These are phyloP conservation scores for Erynnis tages DNA, from an alignment of 2,888 invertebrate genomes.

Conservation along the genomic window DNA sequence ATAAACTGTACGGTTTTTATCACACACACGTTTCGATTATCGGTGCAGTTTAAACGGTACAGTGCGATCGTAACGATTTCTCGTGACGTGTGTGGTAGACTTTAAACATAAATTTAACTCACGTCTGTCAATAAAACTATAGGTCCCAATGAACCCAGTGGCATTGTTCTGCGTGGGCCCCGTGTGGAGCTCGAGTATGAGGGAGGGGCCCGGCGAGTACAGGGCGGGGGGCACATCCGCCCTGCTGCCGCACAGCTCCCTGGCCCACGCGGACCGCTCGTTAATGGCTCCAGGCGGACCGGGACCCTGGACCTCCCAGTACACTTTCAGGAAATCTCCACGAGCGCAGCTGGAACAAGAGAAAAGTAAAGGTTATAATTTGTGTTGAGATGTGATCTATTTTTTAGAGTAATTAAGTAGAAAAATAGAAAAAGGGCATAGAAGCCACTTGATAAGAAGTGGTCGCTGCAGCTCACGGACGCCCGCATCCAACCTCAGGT, in stretches of 20 bases:
- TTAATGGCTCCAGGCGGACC: conserved; percentile 87
- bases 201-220: conserved; percentile 87
- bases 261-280: conserved; percentile 89
- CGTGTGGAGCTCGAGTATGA: conserved; percentile 89
- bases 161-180: conserved; percentile 75
- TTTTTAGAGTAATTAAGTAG: too few species aligned
- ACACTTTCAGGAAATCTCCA: conserved; percentile 89
- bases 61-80: not conserved
- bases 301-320: conserved; percentile 87
- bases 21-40: too few species aligned
- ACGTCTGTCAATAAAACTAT: conserved; percentile 89
- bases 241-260: conserved; percentile 86
- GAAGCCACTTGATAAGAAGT: too few species aligned
- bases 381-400: too few species aligned
- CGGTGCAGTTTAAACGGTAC: too few species aligned
- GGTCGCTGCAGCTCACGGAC: too few species aligned
- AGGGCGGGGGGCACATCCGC: conserved; percentile 86
- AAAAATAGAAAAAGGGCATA: too few species aligned
- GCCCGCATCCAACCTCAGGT: too few species aligned
- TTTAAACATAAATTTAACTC: conserved; percentile 54
- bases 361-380: not conserved
- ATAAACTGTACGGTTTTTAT: too few species aligned
- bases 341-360: conserved; percentile 85
- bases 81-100: too few species aligned
- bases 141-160: conserved; percentile 88